These are phyloP conservation scores for Rhagium mordax DNA, from an alignment of 2,888 invertebrate genomes.

Conservation along the genomic window DNA sequence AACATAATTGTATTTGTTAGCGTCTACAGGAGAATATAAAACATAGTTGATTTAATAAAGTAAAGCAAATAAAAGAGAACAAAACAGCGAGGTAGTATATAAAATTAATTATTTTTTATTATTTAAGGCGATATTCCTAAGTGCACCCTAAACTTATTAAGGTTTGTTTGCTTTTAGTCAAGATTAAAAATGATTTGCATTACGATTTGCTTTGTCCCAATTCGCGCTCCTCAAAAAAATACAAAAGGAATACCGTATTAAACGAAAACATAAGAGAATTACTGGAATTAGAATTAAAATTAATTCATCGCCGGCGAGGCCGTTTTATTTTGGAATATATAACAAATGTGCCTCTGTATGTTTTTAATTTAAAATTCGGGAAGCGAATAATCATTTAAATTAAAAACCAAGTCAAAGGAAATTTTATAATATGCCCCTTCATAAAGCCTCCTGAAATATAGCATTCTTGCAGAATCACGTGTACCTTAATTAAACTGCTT, in stretches of 20 bases:
- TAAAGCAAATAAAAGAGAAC: constrained; percentile 27
- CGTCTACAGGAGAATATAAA: neutral
- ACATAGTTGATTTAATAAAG: constrained; percentile 26
- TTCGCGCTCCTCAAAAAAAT: constrained; percentile 55
- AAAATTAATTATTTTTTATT: constrained; percentile 56
- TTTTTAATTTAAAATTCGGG: constrained; percentile 58
- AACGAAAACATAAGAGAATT: constrained; percentile 58
- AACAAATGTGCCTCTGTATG: constrained; percentile 55
- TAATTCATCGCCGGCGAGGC: constrained; percentile 54
- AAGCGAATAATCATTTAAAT: constrained; percentile 55
- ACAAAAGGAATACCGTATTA: constrained; percentile 56
- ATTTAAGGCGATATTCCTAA: constrained; percentile 53
- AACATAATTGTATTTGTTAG: neutral
- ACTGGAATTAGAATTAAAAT: constrained; percentile 62
- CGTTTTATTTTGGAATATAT: constrained; percentile 41
- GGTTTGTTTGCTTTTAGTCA: constrained; percentile 62
- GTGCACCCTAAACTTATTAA: constrained; percentile 59
- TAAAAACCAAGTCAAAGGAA: constrained; percentile 53
- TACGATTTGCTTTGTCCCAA: constrained; percentile 60
- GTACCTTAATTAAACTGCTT: constrained; percentile 6
- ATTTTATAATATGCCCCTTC: constrained; percentile 31
- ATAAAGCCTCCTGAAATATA: constrained; percentile 36
- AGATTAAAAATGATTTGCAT: constrained; percentile 66
- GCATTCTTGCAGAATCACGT: neutral
- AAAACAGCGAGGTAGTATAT: constrained; percentile 42